These are phyloP conservation scores for Kryptolebias ocellatus DNA, from an alignment of 2,797 vertebrate species.

Conservation along the genomic window DNA sequence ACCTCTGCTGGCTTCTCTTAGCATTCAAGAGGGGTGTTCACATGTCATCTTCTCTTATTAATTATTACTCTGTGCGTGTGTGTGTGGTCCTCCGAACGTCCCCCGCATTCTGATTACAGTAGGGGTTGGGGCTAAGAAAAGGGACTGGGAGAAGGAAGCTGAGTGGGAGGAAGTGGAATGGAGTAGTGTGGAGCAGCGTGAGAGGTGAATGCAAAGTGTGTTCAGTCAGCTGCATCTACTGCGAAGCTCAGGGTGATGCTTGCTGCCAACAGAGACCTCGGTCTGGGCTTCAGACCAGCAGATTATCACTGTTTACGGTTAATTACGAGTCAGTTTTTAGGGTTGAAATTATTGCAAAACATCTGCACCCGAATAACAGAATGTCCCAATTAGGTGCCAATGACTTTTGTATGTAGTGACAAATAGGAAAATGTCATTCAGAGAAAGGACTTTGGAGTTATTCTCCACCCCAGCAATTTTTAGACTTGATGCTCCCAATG, in stretches of 20 bases:
- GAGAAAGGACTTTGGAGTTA: conserved; percentile 62
- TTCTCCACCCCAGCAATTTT: conserved; percentile 46
- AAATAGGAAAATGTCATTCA: conserved; percentile 64
- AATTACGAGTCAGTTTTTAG: conserved; percentile 15
- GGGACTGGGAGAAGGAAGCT: conserved; percentile 39
- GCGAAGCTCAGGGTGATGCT: conserved; percentile 64
- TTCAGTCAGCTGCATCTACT: conserved; percentile 74
- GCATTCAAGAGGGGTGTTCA: conserved; percentile 74
- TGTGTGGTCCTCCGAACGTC: conserved; percentile 75
- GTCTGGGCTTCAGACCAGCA: conserved; percentile 30
- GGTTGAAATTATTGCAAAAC: conserved; percentile 3
- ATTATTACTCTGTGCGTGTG: conserved; percentile 77
- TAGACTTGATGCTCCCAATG: conserved; percentile 45
- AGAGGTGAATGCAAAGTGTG: conserved; percentile 73
- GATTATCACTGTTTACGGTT: conserved; percentile 26
- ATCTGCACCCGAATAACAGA: conserved; percentile 29
- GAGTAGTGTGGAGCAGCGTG: conserved; percentile 58
- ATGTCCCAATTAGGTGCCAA: too few relatives aligned
- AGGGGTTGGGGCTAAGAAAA: conserved; percentile 48
- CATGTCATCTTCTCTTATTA: conserved; percentile 80
- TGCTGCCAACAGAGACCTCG: conserved; percentile 28
- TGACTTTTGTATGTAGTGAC: conserved; percentile 46
- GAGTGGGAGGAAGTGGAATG: conserved; percentile 46
- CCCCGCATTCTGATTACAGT: conserved; percentile 73
- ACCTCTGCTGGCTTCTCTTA: conserved; percentile 57